Base-by-base conservation (phyloP, 1,140 invertebrate genomes). In the Glomeris maerens region DNA sequence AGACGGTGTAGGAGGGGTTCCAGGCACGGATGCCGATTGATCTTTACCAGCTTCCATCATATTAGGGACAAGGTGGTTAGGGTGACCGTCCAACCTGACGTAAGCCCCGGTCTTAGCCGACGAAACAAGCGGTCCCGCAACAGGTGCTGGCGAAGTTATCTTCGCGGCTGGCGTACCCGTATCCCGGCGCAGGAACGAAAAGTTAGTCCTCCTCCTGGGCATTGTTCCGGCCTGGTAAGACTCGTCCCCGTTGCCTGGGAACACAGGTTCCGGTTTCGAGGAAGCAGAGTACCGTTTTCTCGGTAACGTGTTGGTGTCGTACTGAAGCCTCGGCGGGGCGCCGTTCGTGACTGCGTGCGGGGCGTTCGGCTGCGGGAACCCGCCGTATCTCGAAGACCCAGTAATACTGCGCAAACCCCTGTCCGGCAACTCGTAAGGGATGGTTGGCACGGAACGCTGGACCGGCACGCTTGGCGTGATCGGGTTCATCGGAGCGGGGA, bases 221-320 rank as follows among this genome's bases (percentile, higher is more conserved):
- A 17, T 5, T 10, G 4, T 42, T 17, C 17, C 20, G 10, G 20
- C 40, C 5, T 42, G 40, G 4, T 4, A 5, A 5, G 40, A 42
- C 10, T 10, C 31, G 20, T 4, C 17, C 17, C 20, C 5, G 25
- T 42, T 42, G 25, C 17, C 17, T 14, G n/a, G 3, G 3, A 47
- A 47, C 4, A 49, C 14, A 7, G 40, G 40, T 4, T 5, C 28
- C 21, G 39, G 39, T 10, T 4, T 7, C 5, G 27, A 21, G 26
- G 27, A 7, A 38, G 31, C 5, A 3, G 40, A 5, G 10, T 17
- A 7, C 23, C 23, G 31, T 20, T 7, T 7, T n/a, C 47, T 4
- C 5, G 47, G 47, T 7, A 48, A 39, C 47, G 47, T 48, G 47
- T 48, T 48, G 29, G 21, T 14, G 5, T 42, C 29, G 23, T 48